Base-by-base conservation (phyloP, 2,113 vertebrate genomes). In the Vulpes vulpes region DNA sequence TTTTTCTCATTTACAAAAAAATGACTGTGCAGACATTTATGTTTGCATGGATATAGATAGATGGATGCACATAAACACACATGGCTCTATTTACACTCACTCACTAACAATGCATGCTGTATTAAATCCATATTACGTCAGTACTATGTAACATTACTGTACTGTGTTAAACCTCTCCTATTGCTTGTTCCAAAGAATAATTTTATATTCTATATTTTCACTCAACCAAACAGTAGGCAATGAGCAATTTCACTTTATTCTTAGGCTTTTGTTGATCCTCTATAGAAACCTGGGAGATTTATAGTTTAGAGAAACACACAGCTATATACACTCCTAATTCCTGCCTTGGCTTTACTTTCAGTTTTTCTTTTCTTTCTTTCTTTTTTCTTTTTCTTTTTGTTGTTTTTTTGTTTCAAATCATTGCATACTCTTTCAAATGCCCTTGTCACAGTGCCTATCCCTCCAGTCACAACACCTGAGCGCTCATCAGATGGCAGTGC, bases 61-160 rank as follows among this genome's bases (percentile, higher is more conserved):
- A 22, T 59, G 35, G 11, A 51, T 49, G n/a, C 3, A 64, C 7
- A 25, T 15, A 43, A 27, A 62, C 12, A 73, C 0, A 4, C n/a
- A 23, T 55, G 62, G 65, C 27, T 25, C 1, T 11, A 2, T 20
- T 51, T n/a, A 43, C 14, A 76, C 49, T 49, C 20, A n/a, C 22
- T 27, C 23, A n/a, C 17, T 19, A 35, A 69, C 43, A 19, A 23
- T 2, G 0, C 8, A 7, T 1, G 1, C 43, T 7, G 8, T n/a
- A 17, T 32, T 19, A 8, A 84, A 80, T 49, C 51, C 53, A n/a
- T 5, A 19, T 14, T 55, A 7, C n/a, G 6, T 51, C 64, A 60
- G 5, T 65, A 9, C 25, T 19, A 22, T 11, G 2, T 2, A 15
- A 20, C 32, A 9, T 49, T 35, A 11, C 25, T 19, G 3, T 12